Evolutionary conservation across 2,113 vertebrate genomes (phyloP).

Genomic region (Bettongia penicillata): DNA sequence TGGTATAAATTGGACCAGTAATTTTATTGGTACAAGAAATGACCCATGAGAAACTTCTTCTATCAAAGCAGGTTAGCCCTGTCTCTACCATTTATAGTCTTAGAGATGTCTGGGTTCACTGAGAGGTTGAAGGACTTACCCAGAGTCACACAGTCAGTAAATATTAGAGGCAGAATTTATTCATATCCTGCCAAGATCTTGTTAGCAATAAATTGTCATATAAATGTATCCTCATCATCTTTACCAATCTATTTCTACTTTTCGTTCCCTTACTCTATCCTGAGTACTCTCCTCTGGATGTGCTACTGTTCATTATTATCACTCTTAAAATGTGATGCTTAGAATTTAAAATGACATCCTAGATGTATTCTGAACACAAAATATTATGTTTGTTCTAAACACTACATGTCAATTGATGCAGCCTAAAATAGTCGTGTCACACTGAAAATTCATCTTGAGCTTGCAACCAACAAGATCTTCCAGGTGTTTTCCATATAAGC

Average conservation of each 20-base stretch:
- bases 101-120: not conserved
- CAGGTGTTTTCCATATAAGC: not conserved
- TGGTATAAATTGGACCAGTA: not conserved
- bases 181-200: not conserved
- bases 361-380: not conserved
- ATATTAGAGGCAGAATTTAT: not conserved
- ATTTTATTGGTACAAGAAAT: not conserved
- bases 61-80: not conserved
- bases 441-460: not conserved
- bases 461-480: not conserved
- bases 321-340: not conserved
- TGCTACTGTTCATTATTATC: not conserved
- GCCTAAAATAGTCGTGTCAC: not conserved
- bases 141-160: not conserved
- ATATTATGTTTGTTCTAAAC: not conserved
- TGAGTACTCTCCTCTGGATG: not conserved
- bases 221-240: not conserved
- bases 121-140: not conserved
- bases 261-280: not conserved
- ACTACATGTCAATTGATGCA: not conserved
- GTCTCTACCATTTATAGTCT: not conserved
- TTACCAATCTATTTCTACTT: not conserved
- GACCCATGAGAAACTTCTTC: not conserved
- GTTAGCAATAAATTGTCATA: not conserved
- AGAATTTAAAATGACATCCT: not conserved